phyloP scores from a whole-genome alignment of 1,140 invertebrate species.

The Colletes latitarsis region DNA sequence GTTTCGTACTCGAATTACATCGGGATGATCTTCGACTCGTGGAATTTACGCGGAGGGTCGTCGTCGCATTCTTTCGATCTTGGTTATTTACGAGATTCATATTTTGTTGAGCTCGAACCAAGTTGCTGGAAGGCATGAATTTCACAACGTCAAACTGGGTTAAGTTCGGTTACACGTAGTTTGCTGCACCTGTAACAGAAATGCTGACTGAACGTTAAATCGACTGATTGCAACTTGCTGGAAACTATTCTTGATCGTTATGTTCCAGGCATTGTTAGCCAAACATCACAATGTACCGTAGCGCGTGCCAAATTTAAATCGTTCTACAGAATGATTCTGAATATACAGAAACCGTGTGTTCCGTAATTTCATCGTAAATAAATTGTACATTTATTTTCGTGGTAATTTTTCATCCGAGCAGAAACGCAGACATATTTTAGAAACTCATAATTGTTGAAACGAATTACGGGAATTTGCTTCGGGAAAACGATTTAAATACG shows the following conservation, averaged over 20 bases:
- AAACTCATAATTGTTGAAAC: neutral
- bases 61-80: slow-evolving; percentile 21
- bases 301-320: neutral
- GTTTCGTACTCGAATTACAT: slow-evolving; percentile 31
- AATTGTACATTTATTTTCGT: too few species aligned
- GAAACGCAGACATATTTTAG: neutral
- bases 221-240: neutral
- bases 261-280: neutral
- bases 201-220: slow-evolving; percentile 14
- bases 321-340: neutral
- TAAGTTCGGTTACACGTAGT: slow-evolving; percentile 32
- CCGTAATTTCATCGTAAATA: too few species aligned
- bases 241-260: slow-evolving; percentile 18
- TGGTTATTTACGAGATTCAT: slow-evolving; percentile 5
- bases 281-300: neutral
- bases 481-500: neutral
- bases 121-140: neutral
- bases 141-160: slow-evolving; percentile 24
- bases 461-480: neutral
- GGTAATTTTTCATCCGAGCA: too few species aligned
- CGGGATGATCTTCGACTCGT: neutral
- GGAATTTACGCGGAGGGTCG: slow-evolving; percentile 14
- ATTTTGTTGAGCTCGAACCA: neutral
- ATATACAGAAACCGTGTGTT: too few species aligned
- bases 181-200: neutral